These are phyloP conservation scores for Cromileptes altivelis DNA, from an alignment of 2,113 vertebrate species.

Conservation along the genomic window DNA sequence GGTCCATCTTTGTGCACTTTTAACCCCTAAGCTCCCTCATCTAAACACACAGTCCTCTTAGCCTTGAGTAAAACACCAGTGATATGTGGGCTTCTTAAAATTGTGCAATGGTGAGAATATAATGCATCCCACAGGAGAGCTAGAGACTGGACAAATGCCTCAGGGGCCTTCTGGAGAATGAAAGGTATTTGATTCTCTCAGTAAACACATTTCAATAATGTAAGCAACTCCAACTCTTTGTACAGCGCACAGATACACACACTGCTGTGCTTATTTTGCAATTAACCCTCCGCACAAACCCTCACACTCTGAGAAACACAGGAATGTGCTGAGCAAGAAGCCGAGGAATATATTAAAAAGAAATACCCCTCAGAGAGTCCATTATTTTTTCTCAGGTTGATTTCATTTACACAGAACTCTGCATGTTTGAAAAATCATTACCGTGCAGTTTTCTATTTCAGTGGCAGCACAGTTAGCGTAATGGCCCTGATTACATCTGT, in stretches of 20 bases:
- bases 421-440: slow-evolving; percentile 58
- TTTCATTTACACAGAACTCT: slow-evolving; percentile 53
- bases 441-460: slow-evolving; percentile 55
- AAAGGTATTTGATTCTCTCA: slow-evolving; percentile 48
- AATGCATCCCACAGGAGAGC: slow-evolving; percentile 53
- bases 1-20: slow-evolving; percentile 53
- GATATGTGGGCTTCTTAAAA: slow-evolving; percentile 60
- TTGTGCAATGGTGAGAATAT: slow-evolving; percentile 68
- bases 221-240: slow-evolving; percentile 44
- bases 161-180: slow-evolving; percentile 31
- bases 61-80: slow-evolving; percentile 32
- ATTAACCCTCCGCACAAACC: slow-evolving; percentile 27
- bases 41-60: slow-evolving; percentile 56
- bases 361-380: neutral
- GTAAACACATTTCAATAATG: slow-evolving; percentile 63
- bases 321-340: slow-evolving; percentile 42
- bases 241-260: slow-evolving; percentile 14
- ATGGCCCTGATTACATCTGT: slow-evolving; percentile 69
- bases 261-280: slow-evolving; percentile 31
- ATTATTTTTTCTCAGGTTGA: slow-evolving; percentile 43
- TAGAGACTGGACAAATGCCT: slow-evolving; percentile 42
- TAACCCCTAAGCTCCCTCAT: slow-evolving; percentile 49
- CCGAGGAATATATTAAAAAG: slow-evolving; percentile 18
- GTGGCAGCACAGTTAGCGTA: slow-evolving; percentile 52
- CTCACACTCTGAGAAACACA: slow-evolving; percentile 20